phyloP scores from a whole-genome alignment of 2,888 invertebrate species.

The Macrophya alboannulata region DNA sequence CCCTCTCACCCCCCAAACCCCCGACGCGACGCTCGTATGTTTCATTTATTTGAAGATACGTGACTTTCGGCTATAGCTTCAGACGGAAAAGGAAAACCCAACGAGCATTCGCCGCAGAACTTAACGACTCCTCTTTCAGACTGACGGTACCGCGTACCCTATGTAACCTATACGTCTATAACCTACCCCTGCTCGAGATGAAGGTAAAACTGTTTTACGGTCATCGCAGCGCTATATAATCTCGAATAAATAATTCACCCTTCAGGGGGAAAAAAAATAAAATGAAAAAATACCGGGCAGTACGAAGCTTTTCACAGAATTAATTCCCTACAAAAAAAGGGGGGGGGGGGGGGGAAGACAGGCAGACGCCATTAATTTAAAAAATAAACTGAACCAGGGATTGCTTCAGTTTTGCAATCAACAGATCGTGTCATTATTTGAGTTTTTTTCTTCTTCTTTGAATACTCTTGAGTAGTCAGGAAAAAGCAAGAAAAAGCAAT shows the following conservation, averaged over 20 bases:
- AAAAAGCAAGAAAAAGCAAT: not conserved
- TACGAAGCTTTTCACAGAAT: not conserved
- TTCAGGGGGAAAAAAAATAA: not conserved
- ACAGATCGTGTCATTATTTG: not conserved
- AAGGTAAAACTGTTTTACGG: conserved; percentile 37
- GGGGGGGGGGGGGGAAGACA: no score
- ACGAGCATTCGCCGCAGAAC: conserved; percentile 24
- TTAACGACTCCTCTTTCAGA: conserved; percentile 25
- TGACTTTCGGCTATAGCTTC: conserved; percentile 30
- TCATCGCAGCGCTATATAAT: conserved; percentile 21
- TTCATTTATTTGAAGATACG: conserved; percentile 45
- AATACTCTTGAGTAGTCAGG: not conserved
- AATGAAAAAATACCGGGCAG: not conserved
- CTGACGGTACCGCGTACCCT: not conserved
- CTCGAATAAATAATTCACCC: conserved; percentile 22
- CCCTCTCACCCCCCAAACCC: not conserved
- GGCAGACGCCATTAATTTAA: not conserved
- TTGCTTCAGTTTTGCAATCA: not conserved
- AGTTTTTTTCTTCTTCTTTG: not conserved
- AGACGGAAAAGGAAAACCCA: conserved; percentile 27
- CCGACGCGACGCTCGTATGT: conserved; percentile 14
- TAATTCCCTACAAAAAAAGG: not conserved
- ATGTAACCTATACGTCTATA: not conserved
- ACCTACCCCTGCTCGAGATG: not conserved
- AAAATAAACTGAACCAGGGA: not conserved